Conservation (phyloP, 2,797 vertebrate species). For the Smutsia gigantea region DNA sequence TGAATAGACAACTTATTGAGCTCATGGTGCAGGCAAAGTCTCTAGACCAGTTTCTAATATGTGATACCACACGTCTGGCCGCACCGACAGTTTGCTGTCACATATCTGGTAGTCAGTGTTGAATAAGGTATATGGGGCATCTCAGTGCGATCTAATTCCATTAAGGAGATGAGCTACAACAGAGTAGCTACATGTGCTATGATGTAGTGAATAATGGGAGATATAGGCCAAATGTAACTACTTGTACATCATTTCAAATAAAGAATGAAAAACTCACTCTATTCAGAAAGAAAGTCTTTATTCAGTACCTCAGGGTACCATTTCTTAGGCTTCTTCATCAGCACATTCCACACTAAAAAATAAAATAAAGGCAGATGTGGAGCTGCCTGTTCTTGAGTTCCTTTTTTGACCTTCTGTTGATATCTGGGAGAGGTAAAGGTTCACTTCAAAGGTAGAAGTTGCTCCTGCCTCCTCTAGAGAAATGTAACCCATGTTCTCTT, state of each 20-base stretch:
- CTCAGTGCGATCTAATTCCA: background rate
- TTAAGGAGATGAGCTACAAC: background rate
- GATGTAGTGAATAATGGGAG: background rate
- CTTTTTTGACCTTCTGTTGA: background rate
- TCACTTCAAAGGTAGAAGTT: background rate
- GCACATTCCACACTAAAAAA: too few relatives aligned
- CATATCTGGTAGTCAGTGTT: background rate
- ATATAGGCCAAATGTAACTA: background rate
- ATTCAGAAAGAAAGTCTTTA: background rate
- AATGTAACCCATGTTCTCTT: background rate
- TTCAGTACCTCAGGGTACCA: background rate
- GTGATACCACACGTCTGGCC: background rate
- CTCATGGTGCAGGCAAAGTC: background rate
- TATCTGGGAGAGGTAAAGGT: background rate
- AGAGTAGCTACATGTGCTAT: background rate
- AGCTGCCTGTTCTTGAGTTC: background rate
- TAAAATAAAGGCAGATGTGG: background rate
- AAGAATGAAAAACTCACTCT: background rate
- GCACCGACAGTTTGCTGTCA: background rate
- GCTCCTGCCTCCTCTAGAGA: background rate
- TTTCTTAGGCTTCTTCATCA: background rate
- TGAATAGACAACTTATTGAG: background rate
- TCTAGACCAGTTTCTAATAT: background rate
- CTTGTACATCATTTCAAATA: background rate
- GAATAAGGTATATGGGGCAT: background rate